phyloP scores from a whole-genome alignment of 2,113 vertebrate genomes.

The Clarias magur region DNA sequence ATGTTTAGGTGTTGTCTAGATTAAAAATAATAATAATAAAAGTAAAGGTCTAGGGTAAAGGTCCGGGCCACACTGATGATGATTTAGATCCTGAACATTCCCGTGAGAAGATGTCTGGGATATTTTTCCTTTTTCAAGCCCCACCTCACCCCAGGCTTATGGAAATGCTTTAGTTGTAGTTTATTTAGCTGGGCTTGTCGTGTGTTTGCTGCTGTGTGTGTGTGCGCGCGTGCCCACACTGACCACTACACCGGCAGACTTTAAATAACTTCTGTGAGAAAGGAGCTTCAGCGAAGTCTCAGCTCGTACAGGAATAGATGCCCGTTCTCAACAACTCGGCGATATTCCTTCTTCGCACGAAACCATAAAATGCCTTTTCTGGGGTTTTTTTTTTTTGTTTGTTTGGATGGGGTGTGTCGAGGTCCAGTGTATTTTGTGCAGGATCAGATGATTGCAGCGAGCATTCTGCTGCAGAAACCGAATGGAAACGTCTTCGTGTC shows the following conservation, averaged over 20 bases:
- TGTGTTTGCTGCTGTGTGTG: not conserved
- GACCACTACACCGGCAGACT: constrained; percentile 58
- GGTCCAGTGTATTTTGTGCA: not conserved
- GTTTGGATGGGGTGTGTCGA: constrained; percentile 55
- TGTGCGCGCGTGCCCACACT: constrained; percentile 36
- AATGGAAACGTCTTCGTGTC: not conserved
- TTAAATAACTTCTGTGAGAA: constrained; percentile 73
- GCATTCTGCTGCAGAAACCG: not conserved
- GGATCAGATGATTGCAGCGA: not conserved
- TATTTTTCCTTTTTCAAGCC: not conserved
- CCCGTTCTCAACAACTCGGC: not conserved
- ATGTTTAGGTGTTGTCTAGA: not conserved
- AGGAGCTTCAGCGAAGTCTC: constrained; percentile 51
- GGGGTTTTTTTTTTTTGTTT: not conserved
- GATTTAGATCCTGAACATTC: not conserved
- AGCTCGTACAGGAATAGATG: constrained; percentile 52
- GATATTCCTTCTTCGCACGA: not conserved
- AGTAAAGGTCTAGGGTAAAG: not conserved
- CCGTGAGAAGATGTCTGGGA: constrained; percentile 6
- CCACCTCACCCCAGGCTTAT: not conserved
- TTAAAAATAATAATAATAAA: not conserved
- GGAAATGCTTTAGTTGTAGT: constrained; percentile 2
- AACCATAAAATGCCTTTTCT: constrained; percentile 45
- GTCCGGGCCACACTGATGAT: not conserved
- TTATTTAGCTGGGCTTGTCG: constrained; percentile 22